These are phyloP conservation scores for Aphidius ervi DNA, from an alignment of 1,140 invertebrate genomes.

Conservation along the genomic window DNA sequence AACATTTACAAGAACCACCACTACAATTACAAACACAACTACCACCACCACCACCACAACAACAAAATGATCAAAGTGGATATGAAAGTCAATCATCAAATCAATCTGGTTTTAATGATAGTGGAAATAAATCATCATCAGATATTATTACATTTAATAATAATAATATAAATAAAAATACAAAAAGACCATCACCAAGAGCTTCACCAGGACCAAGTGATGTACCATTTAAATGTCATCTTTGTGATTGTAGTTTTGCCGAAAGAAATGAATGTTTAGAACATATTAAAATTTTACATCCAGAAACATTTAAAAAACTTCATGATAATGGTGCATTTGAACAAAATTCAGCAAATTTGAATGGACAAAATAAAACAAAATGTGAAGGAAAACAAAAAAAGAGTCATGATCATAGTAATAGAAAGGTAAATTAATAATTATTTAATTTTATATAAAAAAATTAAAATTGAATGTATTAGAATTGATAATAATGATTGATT, in stretches of 20 bases:
- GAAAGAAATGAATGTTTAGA: slow-evolving; percentile 74
- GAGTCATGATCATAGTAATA: slow-evolving; percentile 80
- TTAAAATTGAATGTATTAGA: background rate
- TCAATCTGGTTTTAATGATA: slow-evolving; percentile 33
- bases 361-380: slow-evolving; percentile 44
- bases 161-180: slow-evolving; percentile 24
- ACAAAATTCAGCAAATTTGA: slow-evolving; percentile 50
- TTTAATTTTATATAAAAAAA: background rate
- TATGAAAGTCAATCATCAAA: slow-evolving; percentile 50
- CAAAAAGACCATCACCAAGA: slow-evolving; percentile 29
- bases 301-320: slow-evolving; percentile 68
- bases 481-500: background rate
- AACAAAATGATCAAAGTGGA: slow-evolving; percentile 47
- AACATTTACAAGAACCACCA: slow-evolving; percentile 6
- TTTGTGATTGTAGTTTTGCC: slow-evolving; percentile 82
- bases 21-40: background rate
- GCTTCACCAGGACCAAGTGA: slow-evolving; percentile 51
- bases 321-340: slow-evolving; percentile 77
- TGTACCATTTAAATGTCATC: slow-evolving; percentile 86
- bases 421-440: slow-evolving; percentile 62
- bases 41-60: slow-evolving; percentile 21
- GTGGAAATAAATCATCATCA: slow-evolving; percentile 25
- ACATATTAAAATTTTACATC: slow-evolving; percentile 73
- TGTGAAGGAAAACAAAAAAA: slow-evolving; percentile 54
- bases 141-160: slow-evolving; percentile 1